phyloP scores from a whole-genome alignment of 2,113 vertebrate genomes.

The Plotosus lineatus region DNA sequence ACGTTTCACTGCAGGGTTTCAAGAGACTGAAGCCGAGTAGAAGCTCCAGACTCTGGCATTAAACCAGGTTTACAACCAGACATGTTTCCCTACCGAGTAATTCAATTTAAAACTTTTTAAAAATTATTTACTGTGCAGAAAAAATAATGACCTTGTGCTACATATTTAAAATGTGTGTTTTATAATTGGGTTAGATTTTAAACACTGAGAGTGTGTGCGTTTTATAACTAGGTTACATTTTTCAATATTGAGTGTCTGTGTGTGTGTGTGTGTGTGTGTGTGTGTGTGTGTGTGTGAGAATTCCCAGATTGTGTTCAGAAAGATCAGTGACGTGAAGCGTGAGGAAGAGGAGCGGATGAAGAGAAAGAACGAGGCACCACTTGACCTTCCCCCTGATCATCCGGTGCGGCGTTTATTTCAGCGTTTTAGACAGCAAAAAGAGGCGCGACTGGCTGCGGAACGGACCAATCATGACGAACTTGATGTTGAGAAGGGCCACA shows the following conservation, averaged over 20 bases:
- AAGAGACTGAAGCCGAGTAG: neutral
- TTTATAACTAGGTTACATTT: neutral
- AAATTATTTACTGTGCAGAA: neutral
- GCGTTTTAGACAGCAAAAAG: conserved; percentile 95
- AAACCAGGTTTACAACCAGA: neutral
- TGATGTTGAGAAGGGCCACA: conserved; percentile 84
- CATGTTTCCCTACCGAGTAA: neutral
- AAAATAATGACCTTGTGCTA: neutral
- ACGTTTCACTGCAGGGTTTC: neutral
- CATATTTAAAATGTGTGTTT: neutral
- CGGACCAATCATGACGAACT: conserved; percentile 69
- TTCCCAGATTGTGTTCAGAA: conserved; percentile 92
- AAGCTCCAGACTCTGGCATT: neutral
- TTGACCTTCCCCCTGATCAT: conserved; percentile 93
- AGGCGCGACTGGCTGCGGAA: conserved; percentile 81
- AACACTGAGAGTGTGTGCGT: neutral
- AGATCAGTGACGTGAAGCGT: conserved; percentile 96
- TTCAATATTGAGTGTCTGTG: too few relatives aligned
- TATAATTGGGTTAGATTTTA: neutral
- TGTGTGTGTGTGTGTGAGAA: neutral
- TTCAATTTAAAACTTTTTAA: neutral
- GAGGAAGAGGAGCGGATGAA: conserved; percentile 95
- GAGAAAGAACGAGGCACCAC: conserved; percentile 92
- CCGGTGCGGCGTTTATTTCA: conserved; percentile 94
- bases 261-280: neutral